These are phyloP conservation scores for Umimayanthus kanabou DNA, from an alignment of 92 coral and sea anemone genomes.

Conservation along the genomic window DNA sequence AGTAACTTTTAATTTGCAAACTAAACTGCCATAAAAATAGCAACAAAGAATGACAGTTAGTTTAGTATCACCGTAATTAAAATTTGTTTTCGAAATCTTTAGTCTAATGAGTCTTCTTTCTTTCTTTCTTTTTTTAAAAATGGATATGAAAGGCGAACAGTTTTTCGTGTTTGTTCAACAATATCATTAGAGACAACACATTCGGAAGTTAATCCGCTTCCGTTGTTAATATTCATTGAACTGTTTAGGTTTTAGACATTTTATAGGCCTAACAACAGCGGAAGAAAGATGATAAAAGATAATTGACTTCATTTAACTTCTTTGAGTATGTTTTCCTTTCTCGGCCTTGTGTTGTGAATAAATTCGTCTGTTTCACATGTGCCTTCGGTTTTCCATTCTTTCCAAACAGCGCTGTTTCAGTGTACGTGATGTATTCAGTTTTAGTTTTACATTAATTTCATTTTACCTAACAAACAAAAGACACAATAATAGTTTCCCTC, in stretches of 20 bases:
- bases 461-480: not conserved
- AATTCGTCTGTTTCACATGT: conserved; percentile 14
- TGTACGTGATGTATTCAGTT: not conserved
- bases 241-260: conserved; percentile 14
- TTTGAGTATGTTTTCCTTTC: not conserved
- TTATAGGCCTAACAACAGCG: conserved; percentile 26
- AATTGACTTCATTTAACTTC: not conserved
- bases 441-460: not conserved
- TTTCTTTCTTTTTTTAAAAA: not conserved
- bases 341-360: conserved; percentile 6
- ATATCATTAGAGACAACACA: not conserved
- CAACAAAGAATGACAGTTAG: not conserved
- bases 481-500: not conserved
- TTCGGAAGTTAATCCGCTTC: not conserved
- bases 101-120: not conserved
- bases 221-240: not conserved
- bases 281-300: conserved; percentile 15
- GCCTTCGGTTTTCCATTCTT: not conserved
- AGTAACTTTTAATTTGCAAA: not conserved
- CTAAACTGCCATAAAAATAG: not conserved
- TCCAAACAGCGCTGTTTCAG: conserved; percentile 1
- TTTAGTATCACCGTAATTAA: not conserved
- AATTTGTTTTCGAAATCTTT: conserved; percentile 6
- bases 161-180: not conserved
- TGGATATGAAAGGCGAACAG: not conserved